Evolutionary conservation across 2,797 vertebrate genomes (phyloP), one percentile per base, ranked within the genome.

Genomic region (Leontocebus nigricollis): DNA sequence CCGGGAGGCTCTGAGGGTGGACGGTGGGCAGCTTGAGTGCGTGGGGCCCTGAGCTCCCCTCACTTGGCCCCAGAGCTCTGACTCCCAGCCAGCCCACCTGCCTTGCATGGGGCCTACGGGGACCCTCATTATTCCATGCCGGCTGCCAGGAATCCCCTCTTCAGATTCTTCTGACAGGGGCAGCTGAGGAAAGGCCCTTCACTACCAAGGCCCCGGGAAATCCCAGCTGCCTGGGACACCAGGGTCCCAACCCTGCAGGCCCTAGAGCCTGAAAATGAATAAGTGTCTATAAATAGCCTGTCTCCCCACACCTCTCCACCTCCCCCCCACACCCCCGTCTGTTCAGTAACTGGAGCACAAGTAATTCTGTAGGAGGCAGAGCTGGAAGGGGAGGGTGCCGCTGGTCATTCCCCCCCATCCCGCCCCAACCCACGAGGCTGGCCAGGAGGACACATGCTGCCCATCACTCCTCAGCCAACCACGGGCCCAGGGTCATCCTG

Each of bases 271-370:
- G 91, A 95, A 88, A 80, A 97, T 90, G 93, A 98, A 95, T 94
- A 94, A 94, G 73, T n/a, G 17, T 77, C 97, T 98, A 97, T 97
- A 98, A 97, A 98, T 98, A 98, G 96, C 57, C n/a, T 3, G 6
- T 13, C n/a, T 72, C 39, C n/a, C 27, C 6, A 20, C 11, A 55
- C 52, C 50, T 7, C 50, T 22, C 20, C 20, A 55, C 26, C 36
- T 70, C 24, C n/a, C 12, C 20, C 1, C 39, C 41, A 13, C 48
- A 15, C 48, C 17, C 15, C 77, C 46, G 80, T 64, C 85, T 44
- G 76, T 44, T 88, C 89, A 76, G 95, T 93, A 97, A 97, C 95
- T 96, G 85, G 97, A 96, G 96, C 97, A 96, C 92, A 83, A 97
- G 83, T 97, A 87, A 96, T 97, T 96, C 88, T 93, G 15, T 70